These are phyloP conservation scores for Pollenia amentaria DNA, from an alignment of 2,888 invertebrate genomes.

Conservation along the genomic window DNA sequence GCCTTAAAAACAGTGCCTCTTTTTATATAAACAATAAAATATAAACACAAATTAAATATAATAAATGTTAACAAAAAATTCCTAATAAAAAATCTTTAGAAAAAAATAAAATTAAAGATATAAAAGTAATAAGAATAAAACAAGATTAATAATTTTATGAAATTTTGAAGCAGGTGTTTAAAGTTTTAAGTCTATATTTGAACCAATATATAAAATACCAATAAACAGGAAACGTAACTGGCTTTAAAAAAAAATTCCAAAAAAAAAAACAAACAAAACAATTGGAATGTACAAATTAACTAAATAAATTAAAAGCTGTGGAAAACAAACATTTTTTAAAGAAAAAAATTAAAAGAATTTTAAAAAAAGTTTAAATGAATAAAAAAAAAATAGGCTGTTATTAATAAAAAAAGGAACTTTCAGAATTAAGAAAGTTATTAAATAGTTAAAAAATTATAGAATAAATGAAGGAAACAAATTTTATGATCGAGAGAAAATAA, in stretches of 20 bases:
- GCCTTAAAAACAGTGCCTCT: slow-evolving; percentile 94
- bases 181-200: slow-evolving; percentile 47
- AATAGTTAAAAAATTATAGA: slow-evolving; percentile 77
- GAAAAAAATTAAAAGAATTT: slow-evolving; percentile 68
- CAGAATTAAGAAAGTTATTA: slow-evolving; percentile 70
- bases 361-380: slow-evolving; percentile 79
- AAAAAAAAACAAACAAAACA: slow-evolving; percentile 21
- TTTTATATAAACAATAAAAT: slow-evolving; percentile 77
- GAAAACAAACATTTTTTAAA: slow-evolving; percentile 42
- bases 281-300: slow-evolving; percentile 73
- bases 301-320: slow-evolving; percentile 54
- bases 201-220: slow-evolving; percentile 22
- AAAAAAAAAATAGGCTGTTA: slow-evolving; percentile 75
- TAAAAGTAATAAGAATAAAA: slow-evolving; percentile 36
- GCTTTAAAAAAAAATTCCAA: slow-evolving; percentile 54
- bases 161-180: slow-evolving; percentile 49
- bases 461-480: slow-evolving; percentile 75
- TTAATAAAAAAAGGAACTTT: slow-evolving; percentile 72
- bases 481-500: slow-evolving; percentile 6
- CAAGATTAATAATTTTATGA: slow-evolving; percentile 26
- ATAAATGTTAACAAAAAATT: slow-evolving; percentile 63
- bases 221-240: slow-evolving; percentile 68
- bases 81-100: slow-evolving; percentile 41
- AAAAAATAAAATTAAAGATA: slow-evolving; percentile 35
- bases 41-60: slow-evolving; percentile 56